Percentiles rank a stretch among this genome's conserved stretches.
Conservation (phyloP, 2,797 vertebrate species). For the Psittacula echo region DNA sequence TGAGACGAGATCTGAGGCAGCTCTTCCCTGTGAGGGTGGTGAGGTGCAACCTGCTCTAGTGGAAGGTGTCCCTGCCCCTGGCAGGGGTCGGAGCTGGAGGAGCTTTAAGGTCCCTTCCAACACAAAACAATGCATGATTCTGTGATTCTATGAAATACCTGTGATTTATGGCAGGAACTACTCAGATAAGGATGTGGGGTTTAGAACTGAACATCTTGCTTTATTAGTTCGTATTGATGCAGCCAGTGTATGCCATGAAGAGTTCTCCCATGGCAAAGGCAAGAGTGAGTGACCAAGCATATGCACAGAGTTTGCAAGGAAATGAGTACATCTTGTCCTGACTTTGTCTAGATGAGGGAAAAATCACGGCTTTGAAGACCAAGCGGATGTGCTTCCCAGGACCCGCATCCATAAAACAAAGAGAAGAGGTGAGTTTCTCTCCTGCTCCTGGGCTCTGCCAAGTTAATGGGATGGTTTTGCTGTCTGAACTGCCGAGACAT, state of each 20-base stretch:
- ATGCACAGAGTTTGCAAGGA: neutral
- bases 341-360: neutral
- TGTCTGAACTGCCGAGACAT: neutral
- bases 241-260: neutral
- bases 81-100: neutral
- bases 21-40: neutral
- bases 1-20: neutral
- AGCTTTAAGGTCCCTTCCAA: neutral
- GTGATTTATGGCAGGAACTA: neutral
- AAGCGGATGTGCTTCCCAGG: no score
- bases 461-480: neutral
- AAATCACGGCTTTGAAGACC: neutral
- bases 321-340: neutral
- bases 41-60: neutral
- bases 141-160: neutral
- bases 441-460: neutral
- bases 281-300: neutral
- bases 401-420: neutral
- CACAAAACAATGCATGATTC: neutral
- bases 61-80: rapidly evolving
- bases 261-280: neutral
- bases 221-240: neutral
- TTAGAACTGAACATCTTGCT: neutral
- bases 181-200: neutral
- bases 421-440: neutral